Base-by-base conservation (phyloP, 1,140 invertebrate genomes). In the Lycorma delicatula region DNA sequence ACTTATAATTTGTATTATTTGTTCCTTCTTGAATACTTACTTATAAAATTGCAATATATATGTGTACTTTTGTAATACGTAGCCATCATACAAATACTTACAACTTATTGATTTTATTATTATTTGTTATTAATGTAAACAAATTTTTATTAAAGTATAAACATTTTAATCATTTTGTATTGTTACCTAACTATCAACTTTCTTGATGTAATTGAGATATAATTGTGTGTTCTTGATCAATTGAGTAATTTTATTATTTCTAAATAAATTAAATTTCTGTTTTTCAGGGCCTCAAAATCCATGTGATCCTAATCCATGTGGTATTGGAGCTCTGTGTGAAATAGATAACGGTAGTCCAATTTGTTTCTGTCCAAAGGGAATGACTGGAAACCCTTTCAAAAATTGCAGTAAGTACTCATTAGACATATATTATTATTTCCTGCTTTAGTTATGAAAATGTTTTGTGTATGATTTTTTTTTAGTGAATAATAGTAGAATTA, bases 371-470 rank as follows among this genome's bases (percentile, higher is more conserved):
- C 89, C 89, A 0, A 89, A 89, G 69, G 89, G 89, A 62, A 75
- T 88, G 53, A 93, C 90, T 11, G 91, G 91, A 72, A 92, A 93
- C 80, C 91, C 91, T 12, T 93, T 93, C 67, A 82, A 87, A 60
- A 88, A 86, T 74, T 93, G 90, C 77, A 90, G 89, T 93, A 82
- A 80, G 87, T 90, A 68, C 64, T n/a, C n/a, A n/a, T n/a, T n/a
- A n/a, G n/a, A n/a, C n/a, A n/a, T n/a, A n/a, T n/a, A n/a, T n/a
- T n/a, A n/a, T n/a, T n/a, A n/a, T n/a, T n/a, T n/a, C n/a, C n/a
- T n/a, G n/a, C n/a, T n/a, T n/a, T n/a, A n/a, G n/a, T n/a, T n/a
- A n/a, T n/a, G n/a, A n/a, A n/a, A n/a, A n/a, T n/a, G n/a, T n/a
- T n/a, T n/a, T n/a, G n/a, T n/a, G n/a, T n/a, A n/a, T n/a, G n/a